Base-by-base conservation (phyloP, 2,888 invertebrate genomes). In the Epistrophe eligans region DNA sequence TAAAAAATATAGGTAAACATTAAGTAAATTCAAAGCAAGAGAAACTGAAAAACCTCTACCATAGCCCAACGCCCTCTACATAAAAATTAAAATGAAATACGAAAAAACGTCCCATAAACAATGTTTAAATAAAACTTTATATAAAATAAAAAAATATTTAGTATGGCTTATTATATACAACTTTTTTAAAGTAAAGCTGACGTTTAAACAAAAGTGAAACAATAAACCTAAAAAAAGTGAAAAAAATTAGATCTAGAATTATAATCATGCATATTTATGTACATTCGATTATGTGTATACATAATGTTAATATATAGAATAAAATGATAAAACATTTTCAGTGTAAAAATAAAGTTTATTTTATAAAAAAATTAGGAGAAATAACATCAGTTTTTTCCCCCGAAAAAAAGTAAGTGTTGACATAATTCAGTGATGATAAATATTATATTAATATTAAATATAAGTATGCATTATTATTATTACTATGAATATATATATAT, bases 361-460 rank as follows among this genome's bases (percentile, higher is more conserved):
- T 70, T 70, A 40, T 38, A 64, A 43, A 9, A 28, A 52, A 35
- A 35, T n/a, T 57, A 15, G 28, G 24, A 43, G 4, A 66, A 66
- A 40, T 11, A 17, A 40, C 45, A 70, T 40, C 13, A 52, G 76
- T 83, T 58, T 77, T 73, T 35, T n/a, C n/a, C 35, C 28, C 17
- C 13, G 38, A 70, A 38, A 62, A 57, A 57, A 57, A 64, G 28
- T 35, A 66, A 73, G 77, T 70, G 67, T 73, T 62, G 67, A 85
- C 62, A 73, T 67, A 57, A 72, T 70, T 74, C 50, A 52, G 70
- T 71, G 58, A 74, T 64, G 71, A 79, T 79, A 82, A 79, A 87
- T 87, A 87, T 87, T 87, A 87, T 87, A 87, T 87, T 87, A 82
- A 87, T 87, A 87, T 82, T 82, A 35, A 35, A 8, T 35, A 82